A percentile compares a stretch with the other conserved stretches of the same genome.
Conservation (phyloP, 30 jellyfish, hydroid and myxozoan species). For the Mastigias papua region DNA sequence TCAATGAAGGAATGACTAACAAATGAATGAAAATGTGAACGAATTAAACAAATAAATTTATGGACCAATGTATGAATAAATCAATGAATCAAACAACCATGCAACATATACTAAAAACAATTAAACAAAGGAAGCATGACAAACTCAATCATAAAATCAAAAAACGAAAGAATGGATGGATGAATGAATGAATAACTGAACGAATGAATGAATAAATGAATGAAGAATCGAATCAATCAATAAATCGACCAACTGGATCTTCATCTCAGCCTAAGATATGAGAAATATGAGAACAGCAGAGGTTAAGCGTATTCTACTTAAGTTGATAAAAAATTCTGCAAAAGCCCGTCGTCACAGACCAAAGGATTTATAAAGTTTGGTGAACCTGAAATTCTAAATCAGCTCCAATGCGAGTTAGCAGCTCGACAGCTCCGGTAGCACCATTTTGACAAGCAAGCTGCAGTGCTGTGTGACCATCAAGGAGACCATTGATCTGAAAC, state of each 20-base stretch:
- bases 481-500: neutral
- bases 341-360: neutral
- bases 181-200: neutral
- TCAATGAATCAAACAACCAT: neutral
- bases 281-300: no score
- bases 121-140: neutral
- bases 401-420: neutral
- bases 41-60: neutral
- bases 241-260: no score
- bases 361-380: no score
- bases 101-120: no score
- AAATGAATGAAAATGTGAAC: slow-evolving; percentile 24
- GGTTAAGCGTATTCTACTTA: no score
- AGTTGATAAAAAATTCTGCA: neutral
- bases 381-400: neutral
- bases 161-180: neutral
- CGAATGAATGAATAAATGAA: neutral
- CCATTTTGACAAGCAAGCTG: neutral
- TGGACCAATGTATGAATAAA: slow-evolving; percentile 26
- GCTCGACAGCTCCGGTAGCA: neutral
- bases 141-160: neutral
- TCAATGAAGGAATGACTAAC: slow-evolving; percentile 11
- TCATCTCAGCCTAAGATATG: no score
- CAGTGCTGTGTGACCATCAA: neutral
- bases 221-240: neutral